Base-by-base conservation (phyloP, 1,140 invertebrate species). In the Drosophila sproati region DNA sequence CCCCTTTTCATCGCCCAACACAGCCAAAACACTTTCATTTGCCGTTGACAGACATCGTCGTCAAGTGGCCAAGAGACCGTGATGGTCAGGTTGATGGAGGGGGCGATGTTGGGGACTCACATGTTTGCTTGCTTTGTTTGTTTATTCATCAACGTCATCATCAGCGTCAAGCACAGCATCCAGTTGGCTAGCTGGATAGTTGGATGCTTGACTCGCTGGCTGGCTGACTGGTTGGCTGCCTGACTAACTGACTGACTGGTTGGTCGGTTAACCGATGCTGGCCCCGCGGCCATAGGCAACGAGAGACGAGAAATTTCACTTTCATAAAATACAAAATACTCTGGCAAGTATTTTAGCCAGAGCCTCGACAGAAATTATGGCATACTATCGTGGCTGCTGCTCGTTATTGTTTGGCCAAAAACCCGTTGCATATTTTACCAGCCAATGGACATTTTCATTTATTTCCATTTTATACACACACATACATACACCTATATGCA, bases 41-140 rank as follows among this genome's bases (percentile, higher is more conserved):
- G 72, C 76, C 76, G 76, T 78, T 78, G 76, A 78, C 76, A 78
- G 76, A 85, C 74, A 67, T 79, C 73, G 83, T 88, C 83, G 83
- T 88, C 82, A 88, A 86, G 86, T 86, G 83, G 70, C 78, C 82
- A 78, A 82, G 45, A 51, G 47, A 62, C 51, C 43, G 72, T 43
- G 39, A 57, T 8, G 66, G 50, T 31, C 63, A 60, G 45, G 50
- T 48, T 50, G 45, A 35, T 20, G 20, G 37, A 7, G 31, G 5
- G 6, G 7, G 32, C 6, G 39, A 29, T 20, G 20, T 1, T 20
- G 34, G 34, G 43, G 31, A 54, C 51, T 70, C 66, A 62, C 66
- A 74, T 74, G 66, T 56, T 20, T 74, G 72, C 32, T 73, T 66
- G 70, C 57, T 77, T 64, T 63, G 72, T 78, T 78, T 78, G 76